These are phyloP conservation scores for Patella ulyssiponensis DNA, from an alignment of 2,888 invertebrate genomes.

Conservation along the genomic window DNA sequence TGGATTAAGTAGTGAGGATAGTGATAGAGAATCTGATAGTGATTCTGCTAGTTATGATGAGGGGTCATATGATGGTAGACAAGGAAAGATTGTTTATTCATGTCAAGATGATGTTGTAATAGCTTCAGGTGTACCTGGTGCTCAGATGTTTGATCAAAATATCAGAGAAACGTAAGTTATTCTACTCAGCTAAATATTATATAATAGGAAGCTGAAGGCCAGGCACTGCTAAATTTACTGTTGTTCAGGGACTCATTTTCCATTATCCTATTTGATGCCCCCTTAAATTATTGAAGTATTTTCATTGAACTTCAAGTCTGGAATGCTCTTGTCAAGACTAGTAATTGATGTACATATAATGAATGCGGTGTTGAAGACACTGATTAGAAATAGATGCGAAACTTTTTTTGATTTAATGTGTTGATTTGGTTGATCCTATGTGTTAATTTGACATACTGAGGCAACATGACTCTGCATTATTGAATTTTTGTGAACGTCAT, in stretches of 20 bases:
- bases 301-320: neutral
- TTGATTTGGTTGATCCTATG: no score
- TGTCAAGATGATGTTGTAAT: constrained; percentile 71
- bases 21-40: constrained; percentile 48
- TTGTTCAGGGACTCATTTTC: no score
- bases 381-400: no score
- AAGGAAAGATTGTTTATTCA: constrained; percentile 69
- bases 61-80: constrained; percentile 73
- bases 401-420: no score
- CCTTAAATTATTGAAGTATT: neutral
- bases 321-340: neutral
- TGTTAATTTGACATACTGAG: no score
- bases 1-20: neutral
- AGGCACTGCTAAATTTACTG: no score
- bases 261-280: neutral
- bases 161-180: constrained; percentile 69
- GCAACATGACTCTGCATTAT: no score
- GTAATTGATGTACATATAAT: no score
- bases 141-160: constrained; percentile 70
- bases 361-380: no score
- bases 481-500: no score
- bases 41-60: constrained; percentile 70
- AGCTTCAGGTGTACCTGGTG: constrained; percentile 64
- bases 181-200: neutral
- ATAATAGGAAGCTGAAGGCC: neutral